Evolutionary conservation across 2,113 vertebrate genomes (phyloP), one percentile per base, ranked within the genome.

Genomic region (Microtus montanus): DNA sequence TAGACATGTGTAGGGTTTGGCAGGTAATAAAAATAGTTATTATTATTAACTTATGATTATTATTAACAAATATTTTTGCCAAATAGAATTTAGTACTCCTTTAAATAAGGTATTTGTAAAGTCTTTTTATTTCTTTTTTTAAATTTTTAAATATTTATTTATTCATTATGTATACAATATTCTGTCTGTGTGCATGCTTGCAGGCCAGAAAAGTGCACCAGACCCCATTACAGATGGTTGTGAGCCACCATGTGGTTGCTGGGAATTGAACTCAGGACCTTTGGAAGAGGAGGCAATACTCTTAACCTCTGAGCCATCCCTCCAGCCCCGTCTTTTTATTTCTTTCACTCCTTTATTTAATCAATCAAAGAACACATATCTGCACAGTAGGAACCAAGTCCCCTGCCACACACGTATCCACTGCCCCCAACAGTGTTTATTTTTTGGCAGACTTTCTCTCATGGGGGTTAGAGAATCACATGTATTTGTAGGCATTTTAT

Each of bases 401-500:
- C 24, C 20, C 14, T 6, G 2, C 20, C 35, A 30, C n/a, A 19
- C 10, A 7, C 7, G 0, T 4, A 41, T 30, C 38, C 63, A 47
- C 7, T 47, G 28, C 7, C 12, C 26, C 49, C 82, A 95, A 82
- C 28, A 58, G 9, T 58, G 63, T 97, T 95, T 94, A 63, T 33
- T 28, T 93, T 93, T 96, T 96, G 75, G 61, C 90, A 92, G 63
- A 71, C 33, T 54, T 92, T 85, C 75, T 92, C 73, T 89, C 87
- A 1, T 73, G 61, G 80, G 74, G 68, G 73, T 94, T 87, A 82
- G 87, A 96, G 95, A 92, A 90, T 44, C 87, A 88, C 95, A 94
- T 94, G 90, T 93, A 92, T 94, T 95, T 93, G 66, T 12, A 94
- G 28, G 95, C 94, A 93, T 96, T 94, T 93, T 93, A 85, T 96